Conservation (phyloP, 2,113 vertebrate species). For the Vanacampus margaritifer region DNA sequence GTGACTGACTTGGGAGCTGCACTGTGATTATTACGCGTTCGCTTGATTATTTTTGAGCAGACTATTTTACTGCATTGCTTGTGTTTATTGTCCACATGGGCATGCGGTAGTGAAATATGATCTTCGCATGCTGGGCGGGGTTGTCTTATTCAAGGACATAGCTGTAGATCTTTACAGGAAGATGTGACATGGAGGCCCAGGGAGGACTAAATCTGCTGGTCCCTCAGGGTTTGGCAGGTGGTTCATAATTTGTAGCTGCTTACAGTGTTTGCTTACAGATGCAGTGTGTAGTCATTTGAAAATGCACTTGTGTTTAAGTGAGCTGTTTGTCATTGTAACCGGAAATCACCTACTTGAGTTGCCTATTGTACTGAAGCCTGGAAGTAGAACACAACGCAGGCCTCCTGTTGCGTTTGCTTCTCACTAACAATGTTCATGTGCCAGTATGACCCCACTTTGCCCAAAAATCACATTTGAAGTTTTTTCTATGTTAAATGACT, state of each 20-base stretch:
- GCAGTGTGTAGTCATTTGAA: not conserved
- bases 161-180: slow-evolving; percentile 20
- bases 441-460: too few relatives aligned
- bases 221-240: not conserved
- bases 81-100: not conserved
- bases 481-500: too few relatives aligned
- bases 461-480: too few relatives aligned
- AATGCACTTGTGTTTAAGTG: not conserved
- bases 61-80: not conserved
- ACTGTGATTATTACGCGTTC: not conserved
- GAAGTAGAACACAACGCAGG: too few relatives aligned
- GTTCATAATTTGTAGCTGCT: not conserved
- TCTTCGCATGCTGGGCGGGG: not conserved
- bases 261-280: not conserved
- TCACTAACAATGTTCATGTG: too few relatives aligned
- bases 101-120: not conserved
- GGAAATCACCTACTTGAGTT: not conserved
- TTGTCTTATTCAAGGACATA: slow-evolving; percentile 4
- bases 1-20: not conserved
- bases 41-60: not conserved
- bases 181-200: not conserved
- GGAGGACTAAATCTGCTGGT: not conserved
- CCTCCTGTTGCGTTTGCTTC: too few relatives aligned
- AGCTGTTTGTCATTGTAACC: not conserved
- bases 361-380: not conserved